Conservation (phyloP, 1,140 invertebrate genomes). For the Drosophila subobscura region DNA sequence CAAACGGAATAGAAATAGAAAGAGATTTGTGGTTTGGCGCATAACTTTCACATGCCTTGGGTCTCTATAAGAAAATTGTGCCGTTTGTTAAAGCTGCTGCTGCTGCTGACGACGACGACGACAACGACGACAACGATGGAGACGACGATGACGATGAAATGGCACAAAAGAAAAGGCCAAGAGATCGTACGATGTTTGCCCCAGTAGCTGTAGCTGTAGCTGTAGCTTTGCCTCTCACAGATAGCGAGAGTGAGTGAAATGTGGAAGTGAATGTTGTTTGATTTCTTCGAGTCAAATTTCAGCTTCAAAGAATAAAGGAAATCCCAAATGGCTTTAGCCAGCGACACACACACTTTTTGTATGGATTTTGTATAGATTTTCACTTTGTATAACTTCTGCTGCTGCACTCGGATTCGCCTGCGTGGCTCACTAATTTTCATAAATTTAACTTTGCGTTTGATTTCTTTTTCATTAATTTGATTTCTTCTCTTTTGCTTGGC, state of each 20-base stretch:
- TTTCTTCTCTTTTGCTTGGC: constrained; percentile 46
- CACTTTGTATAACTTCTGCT: constrained; percentile 23
- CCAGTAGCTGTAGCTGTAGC: too few relatives aligned
- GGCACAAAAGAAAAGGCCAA: constrained; percentile 50
- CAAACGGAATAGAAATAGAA: constrained; percentile 59
- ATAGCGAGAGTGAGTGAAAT: constrained; percentile 46
- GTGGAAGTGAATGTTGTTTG: constrained; percentile 29
- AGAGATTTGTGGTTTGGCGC: constrained; percentile 40
- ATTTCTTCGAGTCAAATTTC: not conserved
- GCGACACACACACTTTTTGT: constrained; percentile 1
- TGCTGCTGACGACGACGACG: constrained; percentile 26
- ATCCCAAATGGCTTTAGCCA: constrained; percentile 13
- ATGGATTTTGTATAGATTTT: constrained; percentile 29
- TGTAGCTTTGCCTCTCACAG: constrained; percentile 33
- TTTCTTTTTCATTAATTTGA: constrained; percentile 67
- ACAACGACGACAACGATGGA: too few relatives aligned
- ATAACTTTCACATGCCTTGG: constrained; percentile 68
- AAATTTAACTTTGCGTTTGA: constrained; percentile 59
- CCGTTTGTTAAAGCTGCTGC: constrained; percentile 54
- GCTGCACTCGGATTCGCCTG: constrained; percentile 36
- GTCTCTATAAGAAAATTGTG: constrained; percentile 53
- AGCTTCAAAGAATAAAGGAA: constrained; percentile 11
- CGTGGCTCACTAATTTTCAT: constrained; percentile 65
- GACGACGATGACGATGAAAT: constrained; percentile 44
- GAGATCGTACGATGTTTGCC: constrained; percentile 8